Percentiles rank a stretch among this genome's conserved stretches.
Conservation (phyloP, 1,140 invertebrate genomes). For the Rhagoletis pomonella region DNA sequence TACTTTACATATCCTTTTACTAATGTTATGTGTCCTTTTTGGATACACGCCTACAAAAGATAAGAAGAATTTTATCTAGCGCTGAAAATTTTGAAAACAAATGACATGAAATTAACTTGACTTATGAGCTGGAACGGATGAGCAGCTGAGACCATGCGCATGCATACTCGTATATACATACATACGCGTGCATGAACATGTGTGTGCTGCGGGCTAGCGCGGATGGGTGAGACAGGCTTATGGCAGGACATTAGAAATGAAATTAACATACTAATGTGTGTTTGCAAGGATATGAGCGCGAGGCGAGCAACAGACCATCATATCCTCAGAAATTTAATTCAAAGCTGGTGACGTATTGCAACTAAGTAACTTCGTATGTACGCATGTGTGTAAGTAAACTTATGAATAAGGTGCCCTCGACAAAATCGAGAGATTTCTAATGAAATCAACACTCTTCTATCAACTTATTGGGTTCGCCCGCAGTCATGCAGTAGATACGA, state of each 20-base stretch:
- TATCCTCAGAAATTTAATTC: constrained; percentile 4
- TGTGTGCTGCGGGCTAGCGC: background rate
- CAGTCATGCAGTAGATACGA: background rate
- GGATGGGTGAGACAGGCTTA: background rate
- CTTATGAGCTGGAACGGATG: constrained; percentile 73
- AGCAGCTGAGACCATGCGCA: constrained; percentile 62
- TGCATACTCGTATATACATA: background rate
- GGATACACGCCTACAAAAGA: background rate
- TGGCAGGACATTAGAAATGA: constrained; percentile 50
- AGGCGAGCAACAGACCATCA: background rate
- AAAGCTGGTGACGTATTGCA: background rate
- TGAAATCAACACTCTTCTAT: constrained; percentile 29
- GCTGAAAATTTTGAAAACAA: constrained; percentile 69
- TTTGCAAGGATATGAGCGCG: background rate
- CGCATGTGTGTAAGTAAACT: background rate
- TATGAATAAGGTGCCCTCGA: background rate
- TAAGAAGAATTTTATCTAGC: constrained; percentile 66
- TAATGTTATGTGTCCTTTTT: constrained; percentile 45
- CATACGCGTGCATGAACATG: background rate
- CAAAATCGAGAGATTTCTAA: constrained; percentile 15
- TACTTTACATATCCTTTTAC: constrained; percentile 44
- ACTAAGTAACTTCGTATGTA: background rate
- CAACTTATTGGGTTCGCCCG: background rate
- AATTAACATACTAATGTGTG: constrained; percentile 44
- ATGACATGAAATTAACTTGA: constrained; percentile 71